phyloP scores from a whole-genome alignment of 2,113 vertebrate genomes.

The Epinephelus lanceolatus region DNA sequence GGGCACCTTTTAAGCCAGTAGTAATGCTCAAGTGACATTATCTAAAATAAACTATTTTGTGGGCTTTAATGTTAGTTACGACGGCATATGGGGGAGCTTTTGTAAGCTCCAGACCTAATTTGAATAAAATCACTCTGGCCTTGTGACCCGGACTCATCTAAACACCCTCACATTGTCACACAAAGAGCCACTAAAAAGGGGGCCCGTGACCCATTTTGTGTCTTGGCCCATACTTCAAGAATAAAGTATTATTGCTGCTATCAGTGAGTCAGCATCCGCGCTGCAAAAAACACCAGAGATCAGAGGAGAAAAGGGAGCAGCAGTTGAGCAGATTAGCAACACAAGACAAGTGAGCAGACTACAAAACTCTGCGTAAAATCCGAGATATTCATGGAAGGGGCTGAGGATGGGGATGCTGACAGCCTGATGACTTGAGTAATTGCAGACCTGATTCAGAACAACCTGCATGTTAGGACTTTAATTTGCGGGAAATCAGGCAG shows the following conservation, averaged over 20 bases:
- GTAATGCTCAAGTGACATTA: neutral
- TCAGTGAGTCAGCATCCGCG: conserved; percentile 41
- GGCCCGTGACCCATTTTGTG: conserved; percentile 54
- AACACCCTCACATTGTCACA: conserved; percentile 45
- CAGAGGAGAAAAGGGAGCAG: neutral
- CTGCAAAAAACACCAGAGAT: neutral
- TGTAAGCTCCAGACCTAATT: conserved; percentile 40
- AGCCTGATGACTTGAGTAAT: conserved; percentile 23
- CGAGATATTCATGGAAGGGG: conserved; percentile 17
- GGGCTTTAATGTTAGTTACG: conserved; percentile 4
- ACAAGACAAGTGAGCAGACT: conserved; percentile 7
- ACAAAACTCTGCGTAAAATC: conserved; percentile 23
- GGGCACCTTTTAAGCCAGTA: neutral
- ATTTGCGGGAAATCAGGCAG: conserved; percentile 60
- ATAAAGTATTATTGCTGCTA: conserved; percentile 13
- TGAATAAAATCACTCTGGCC: conserved; percentile 51
- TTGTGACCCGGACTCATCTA: conserved; percentile 41
- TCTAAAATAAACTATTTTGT: conserved; percentile 10
- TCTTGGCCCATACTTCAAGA: conserved; percentile 44
- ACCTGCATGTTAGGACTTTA: conserved; percentile 43
- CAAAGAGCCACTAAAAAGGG: conserved; percentile 51
- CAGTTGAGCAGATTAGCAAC: neutral
- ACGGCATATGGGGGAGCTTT: conserved; percentile 21
- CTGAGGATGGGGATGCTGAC: conserved; percentile 33
- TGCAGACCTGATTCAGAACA: conserved; percentile 31